Evolutionary conservation across 2,888 invertebrate genomes (phyloP), one percentile per base, ranked within the genome.

Genomic region (Orthosia incerta): DNA sequence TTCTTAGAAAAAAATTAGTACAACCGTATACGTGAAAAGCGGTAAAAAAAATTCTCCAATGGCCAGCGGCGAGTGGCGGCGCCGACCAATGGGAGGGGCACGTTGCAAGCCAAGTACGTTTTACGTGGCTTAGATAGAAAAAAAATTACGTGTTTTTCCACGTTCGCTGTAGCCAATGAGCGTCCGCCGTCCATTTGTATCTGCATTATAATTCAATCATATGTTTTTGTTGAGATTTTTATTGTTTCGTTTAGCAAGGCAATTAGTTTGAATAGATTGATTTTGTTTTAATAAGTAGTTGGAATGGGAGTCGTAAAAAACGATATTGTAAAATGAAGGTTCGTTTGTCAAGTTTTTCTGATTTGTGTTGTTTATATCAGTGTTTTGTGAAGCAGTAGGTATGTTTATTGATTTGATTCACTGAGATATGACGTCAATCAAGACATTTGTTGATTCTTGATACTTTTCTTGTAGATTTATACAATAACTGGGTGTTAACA

Each of bases 41-140:
- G 91, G 84, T 92, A 93, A 95, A 96, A 94, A 95, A 96, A 94
- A 91, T 89, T 90, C 87, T 88, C 96, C 96, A 96, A 95, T 95
- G 89, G 94, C 86, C 89, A 91, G 79, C 88, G 84, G 86, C 89
- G 89, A 86, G 83, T 82, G 80, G 79, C 68, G 79, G 84, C 85
- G 68, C 18, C 92, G 91, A 82, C 96, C 96, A 95, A 95, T 95
- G 90, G 86, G 82, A 86, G 90, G 79, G 82, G 84, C 78, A 85
- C 87, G 81, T 85, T 84, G 87, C 86, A 89, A 91, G 91, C 91
- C 92, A 94, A 94, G 95, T 96, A 95, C 92, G 91, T 92, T 93
- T 93, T 94, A 96, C 96, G 95, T 95, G 92, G 93, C 90, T 93
- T 94, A 94, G 94, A 93, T 94, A 94, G 93, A 93, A 95, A 95